A percentile compares a stretch with the other conserved stretches of the same genome.
These are phyloP conservation scores for Amphipoea oculea DNA, from an alignment of 2,888 invertebrate genomes.

Conservation along the genomic window DNA sequence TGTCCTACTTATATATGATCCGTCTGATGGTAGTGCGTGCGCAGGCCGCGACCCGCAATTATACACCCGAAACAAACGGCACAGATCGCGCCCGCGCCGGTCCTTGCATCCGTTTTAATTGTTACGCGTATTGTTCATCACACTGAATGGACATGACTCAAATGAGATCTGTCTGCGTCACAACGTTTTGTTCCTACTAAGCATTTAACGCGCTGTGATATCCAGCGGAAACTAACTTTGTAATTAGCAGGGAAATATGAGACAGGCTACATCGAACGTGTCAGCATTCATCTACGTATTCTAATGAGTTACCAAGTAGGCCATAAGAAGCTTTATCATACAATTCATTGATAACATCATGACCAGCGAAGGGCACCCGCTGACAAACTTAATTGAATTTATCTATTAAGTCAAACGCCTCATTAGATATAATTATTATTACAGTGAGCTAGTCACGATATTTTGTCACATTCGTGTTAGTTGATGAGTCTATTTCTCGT, in stretches of 20 bases:
- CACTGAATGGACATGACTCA: constrained; percentile 73
- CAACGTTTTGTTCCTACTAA: constrained; percentile 46
- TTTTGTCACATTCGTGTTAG: constrained; percentile 45
- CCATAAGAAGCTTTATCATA: constrained; percentile 9
- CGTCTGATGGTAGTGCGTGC: constrained; percentile 77
- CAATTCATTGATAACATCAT: constrained; percentile 57
- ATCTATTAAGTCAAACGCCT: constrained; percentile 59
- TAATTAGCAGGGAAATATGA: constrained; percentile 25
- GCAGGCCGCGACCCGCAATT: constrained; percentile 86
- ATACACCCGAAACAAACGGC: constrained; percentile 85
- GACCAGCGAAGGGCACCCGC: constrained; percentile 33
- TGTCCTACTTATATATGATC: constrained; percentile 60
- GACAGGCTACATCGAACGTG: constrained; percentile 1
- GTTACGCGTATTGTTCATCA: constrained; percentile 79
- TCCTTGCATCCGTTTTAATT: constrained; percentile 80
- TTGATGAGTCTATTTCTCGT: constrained; percentile 20
- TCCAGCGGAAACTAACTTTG: constrained; percentile 36
- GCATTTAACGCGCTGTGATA: constrained; percentile 56
- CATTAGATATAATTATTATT: constrained; percentile 57
- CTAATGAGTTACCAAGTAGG: constrained; percentile 25
- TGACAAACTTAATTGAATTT: constrained; percentile 47
- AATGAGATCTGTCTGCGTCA: constrained; percentile 59
- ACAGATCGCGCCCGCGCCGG: constrained; percentile 77
- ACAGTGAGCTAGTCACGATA: constrained; percentile 53
- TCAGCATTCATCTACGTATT: constrained; percentile 19